phyloP scores from a whole-genome alignment of 2,113 vertebrate genomes.

The Pardalotus punctatus region DNA sequence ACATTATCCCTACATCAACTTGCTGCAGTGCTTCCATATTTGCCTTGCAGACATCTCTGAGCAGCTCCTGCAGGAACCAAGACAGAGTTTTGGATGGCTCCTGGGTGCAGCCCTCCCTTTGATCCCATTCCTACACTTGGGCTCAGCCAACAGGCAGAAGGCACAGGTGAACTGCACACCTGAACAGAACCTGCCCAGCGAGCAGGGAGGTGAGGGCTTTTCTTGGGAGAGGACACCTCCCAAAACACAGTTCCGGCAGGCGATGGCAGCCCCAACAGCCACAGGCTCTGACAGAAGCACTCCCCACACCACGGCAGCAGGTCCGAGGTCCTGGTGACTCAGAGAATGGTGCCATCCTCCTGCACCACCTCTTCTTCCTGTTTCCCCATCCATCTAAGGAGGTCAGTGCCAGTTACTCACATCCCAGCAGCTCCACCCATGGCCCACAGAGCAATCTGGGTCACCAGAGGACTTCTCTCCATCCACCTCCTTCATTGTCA shows the following conservation, averaged over 20 bases:
- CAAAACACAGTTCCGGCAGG: neutral
- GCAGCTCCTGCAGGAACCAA: neutral
- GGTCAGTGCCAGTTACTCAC: neutral
- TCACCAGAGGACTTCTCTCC: neutral
- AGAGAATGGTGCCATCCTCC: neutral
- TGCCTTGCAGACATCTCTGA: neutral
- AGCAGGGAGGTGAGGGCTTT: neutral
- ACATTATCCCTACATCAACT: neutral
- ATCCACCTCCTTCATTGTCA: neutral
- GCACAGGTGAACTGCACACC: neutral
- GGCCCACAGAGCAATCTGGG: neutral
- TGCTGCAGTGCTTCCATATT: neutral
- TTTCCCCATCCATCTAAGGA: neutral
- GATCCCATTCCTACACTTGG: fast-evolving
- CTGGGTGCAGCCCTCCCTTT: fast-evolving
- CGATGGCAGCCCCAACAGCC: fast-evolving
- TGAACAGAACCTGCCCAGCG: neutral
- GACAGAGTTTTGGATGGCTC: neutral
- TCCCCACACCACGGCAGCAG: fast-evolving
- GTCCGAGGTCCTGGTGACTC: neutral
- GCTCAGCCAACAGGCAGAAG: neutral
- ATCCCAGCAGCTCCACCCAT: neutral
- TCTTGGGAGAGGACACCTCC: neutral
- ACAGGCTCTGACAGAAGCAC: neutral
- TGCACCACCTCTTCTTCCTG: neutral